Evolutionary conservation across 2,113 vertebrate genomes (phyloP).

Genomic region (Amphiprion ocellaris): DNA sequence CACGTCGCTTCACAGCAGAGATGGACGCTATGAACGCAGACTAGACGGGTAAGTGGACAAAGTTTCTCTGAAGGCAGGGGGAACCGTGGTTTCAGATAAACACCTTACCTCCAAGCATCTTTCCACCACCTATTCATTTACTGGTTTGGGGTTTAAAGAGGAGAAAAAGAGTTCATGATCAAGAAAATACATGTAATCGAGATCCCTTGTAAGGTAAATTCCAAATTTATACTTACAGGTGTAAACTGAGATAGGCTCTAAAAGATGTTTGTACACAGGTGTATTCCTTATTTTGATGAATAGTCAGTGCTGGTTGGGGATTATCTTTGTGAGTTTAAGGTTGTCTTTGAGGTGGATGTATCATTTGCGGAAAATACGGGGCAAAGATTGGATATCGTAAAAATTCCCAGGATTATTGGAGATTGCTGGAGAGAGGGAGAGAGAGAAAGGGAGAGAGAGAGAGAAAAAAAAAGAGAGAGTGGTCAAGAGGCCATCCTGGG

Average conservation of each 20-base stretch:
- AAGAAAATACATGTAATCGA: slow-evolving; percentile 57
- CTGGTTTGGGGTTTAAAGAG: slow-evolving; percentile 70
- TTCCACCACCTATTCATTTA: slow-evolving; percentile 82
- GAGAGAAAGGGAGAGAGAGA: slow-evolving; percentile 36
- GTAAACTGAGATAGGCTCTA: slow-evolving; percentile 44
- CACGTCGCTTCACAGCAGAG: slow-evolving; percentile 98
- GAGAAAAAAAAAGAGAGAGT: slow-evolving; percentile 71
- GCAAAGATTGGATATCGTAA: slow-evolving; percentile 84
- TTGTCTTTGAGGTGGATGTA: slow-evolving; percentile 79
- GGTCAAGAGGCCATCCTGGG: slow-evolving; percentile 78
- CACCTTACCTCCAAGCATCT: slow-evolving; percentile 81
- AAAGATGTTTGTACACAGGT: slow-evolving; percentile 51
- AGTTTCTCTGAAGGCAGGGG: slow-evolving; percentile 85
- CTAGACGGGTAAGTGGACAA: slow-evolving; percentile 89
- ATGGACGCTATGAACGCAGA: slow-evolving; percentile 99
- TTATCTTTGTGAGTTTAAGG: slow-evolving; percentile 69
- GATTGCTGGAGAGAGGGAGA: slow-evolving; percentile 70
- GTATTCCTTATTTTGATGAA: slow-evolving; percentile 31
- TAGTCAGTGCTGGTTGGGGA: slow-evolving; percentile 61
- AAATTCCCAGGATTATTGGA: slow-evolving; percentile 84
- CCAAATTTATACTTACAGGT: slow-evolving; percentile 58
- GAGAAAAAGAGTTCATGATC: slow-evolving; percentile 67
- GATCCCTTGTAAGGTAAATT: slow-evolving; percentile 61
- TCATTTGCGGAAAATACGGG: slow-evolving; percentile 79
- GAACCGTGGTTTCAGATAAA: slow-evolving; percentile 79